A percentile compares a stretch with the other conserved stretches of the same genome.
Evolutionary conservation across 2,888 invertebrate species (phyloP).

Genomic region (Caenorhabditis zanzibari): DNA sequence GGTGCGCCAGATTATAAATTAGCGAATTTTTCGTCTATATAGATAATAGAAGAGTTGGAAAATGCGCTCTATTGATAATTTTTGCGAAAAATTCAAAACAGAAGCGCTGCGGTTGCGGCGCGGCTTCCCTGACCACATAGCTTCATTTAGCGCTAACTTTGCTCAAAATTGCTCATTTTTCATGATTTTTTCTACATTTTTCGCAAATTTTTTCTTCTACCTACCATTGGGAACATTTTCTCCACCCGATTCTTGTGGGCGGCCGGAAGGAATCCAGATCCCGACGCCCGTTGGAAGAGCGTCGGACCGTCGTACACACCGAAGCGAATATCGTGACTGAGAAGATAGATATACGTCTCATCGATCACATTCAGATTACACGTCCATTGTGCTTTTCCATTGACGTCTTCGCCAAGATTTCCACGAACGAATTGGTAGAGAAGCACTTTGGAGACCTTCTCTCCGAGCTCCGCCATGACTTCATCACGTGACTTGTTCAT

Average conservation of each 20-base stretch:
- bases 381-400: conserved; percentile 52
- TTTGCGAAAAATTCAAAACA: not conserved
- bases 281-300: conserved; percentile 53
- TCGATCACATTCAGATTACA: conserved; percentile 57
- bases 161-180: not conserved
- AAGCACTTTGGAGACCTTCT: conserved; percentile 56
- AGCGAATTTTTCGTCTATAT: not conserved
- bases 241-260: conserved; percentile 40
- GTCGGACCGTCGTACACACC: conserved; percentile 56
- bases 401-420: conserved; percentile 49
- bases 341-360: conserved; percentile 56
- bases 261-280: conserved; percentile 53
- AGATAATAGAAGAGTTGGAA: not conserved
- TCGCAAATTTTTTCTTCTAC: not conserved
- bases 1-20: not conserved
- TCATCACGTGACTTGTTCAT: conserved; percentile 53
- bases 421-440: conserved; percentile 57
- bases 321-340: conserved; percentile 53
- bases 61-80: not conserved
- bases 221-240: conserved; percentile 53
- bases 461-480: conserved; percentile 55
- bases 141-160: not conserved
- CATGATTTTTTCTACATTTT: not conserved
- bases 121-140: too few relatives aligned
- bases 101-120: not conserved